Conservation (phyloP, 1,140 invertebrate species). For the Aphelinus atriplicis region DNA sequence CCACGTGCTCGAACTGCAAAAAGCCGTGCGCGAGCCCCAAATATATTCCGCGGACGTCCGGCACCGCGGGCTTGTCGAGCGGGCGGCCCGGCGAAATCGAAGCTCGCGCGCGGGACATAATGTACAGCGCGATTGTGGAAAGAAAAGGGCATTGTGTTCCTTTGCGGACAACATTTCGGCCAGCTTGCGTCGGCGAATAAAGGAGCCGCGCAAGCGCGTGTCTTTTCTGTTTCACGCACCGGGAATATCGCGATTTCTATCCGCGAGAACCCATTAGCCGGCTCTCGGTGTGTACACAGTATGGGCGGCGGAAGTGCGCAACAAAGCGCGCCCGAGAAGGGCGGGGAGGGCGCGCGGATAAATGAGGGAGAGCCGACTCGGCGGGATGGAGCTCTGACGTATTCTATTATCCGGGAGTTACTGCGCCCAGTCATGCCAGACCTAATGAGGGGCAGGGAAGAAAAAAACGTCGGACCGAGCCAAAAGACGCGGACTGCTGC, state of each 20-base stretch:
- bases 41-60: too few species aligned
- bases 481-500: neutral
- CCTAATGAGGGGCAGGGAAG: constrained; percentile 13
- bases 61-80: too few species aligned
- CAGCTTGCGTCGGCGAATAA: neutral
- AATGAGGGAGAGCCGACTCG: constrained; percentile 17
- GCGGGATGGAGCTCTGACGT: constrained; percentile 22
- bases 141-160: too few species aligned
- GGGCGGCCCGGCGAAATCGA: too few species aligned
- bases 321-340: neutral
- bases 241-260: constrained; percentile 53
- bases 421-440: constrained; percentile 36
- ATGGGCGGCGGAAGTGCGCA: constrained; percentile 21
- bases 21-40: neutral
- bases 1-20: constrained; percentile 16
- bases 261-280: constrained; percentile 10
- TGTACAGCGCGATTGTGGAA: too few species aligned
- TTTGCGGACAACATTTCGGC: too few species aligned
- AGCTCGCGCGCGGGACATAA: too few species aligned
- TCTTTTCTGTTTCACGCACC: constrained; percentile 35
- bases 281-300: too few species aligned
- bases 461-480: neutral
- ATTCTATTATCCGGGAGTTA: constrained; percentile 37
- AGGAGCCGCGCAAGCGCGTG: constrained; percentile 24
- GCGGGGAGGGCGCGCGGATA: neutral